Evolutionary conservation across 2,888 invertebrate genomes (phyloP), one percentile per base, ranked within the genome.

Genomic region (Schizotus pectinicornis): DNA sequence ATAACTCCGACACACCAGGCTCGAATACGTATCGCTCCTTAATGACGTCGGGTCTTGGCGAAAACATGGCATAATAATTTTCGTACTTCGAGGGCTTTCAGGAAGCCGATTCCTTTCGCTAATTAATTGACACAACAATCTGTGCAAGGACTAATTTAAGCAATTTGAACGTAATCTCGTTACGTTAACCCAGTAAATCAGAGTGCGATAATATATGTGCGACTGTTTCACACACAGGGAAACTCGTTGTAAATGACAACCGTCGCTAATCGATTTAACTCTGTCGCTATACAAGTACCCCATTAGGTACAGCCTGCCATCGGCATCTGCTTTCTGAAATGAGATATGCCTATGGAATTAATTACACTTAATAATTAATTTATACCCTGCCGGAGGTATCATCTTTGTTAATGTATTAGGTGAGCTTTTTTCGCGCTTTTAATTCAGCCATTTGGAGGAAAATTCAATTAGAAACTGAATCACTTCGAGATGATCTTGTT

Each of bases 281-380:
- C 69, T 68, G 69, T 68, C 69, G 67, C 66, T 55, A 56, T 61
- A 67, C 70, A 68, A 70, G 73, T 68, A 68, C 67, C 72, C 72
- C 69, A 72, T 73, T 72, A 73, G 72, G 70, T 68, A 67, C 70
- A 69, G 70, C 67, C 71, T 73, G 73, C 74, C 73, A 74, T 70
- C 71, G 68, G 72, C 72, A 73, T 71, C 69, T 73, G 73, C 67
- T 69, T 62, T 67, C 60, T 56, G 64, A 61, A 64, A 69, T 68
- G 71, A 69, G 65, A 69, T 71, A 72, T 68, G 66, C 67, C 67
- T 57, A 63, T 63, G 63, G 70, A 71, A 72, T 73, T 72, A 73
- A 73, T 73, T 71, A 71, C 66, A 62, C 64, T 71, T 71, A 70
- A 71, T 70, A 72, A 71, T 72, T 69, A 72, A 71, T 71, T 71